Evolutionary conservation across 2,113 vertebrate species (phyloP).

Genomic region (Setophaga petechia): DNA sequence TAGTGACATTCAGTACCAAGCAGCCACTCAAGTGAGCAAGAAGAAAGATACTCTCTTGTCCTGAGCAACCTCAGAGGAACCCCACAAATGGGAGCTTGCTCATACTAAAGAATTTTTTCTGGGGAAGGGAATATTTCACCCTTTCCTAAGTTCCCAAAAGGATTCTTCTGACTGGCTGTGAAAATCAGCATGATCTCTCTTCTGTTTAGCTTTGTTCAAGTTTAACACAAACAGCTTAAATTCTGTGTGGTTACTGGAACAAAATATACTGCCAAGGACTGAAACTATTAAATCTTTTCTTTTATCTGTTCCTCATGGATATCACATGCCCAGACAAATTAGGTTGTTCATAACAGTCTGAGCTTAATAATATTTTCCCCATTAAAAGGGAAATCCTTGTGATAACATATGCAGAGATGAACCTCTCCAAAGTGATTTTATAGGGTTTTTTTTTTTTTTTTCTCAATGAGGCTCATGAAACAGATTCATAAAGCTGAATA

Average conservation of each 20-base stretch:
- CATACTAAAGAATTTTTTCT: not conserved
- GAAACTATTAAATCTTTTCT: constrained; percentile 49
- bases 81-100: not conserved
- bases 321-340: constrained; percentile 63
- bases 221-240: constrained; percentile 56
- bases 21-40: not conserved
- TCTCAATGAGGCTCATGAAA: not conserved
- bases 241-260: constrained; percentile 55
- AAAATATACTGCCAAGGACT: constrained; percentile 39
- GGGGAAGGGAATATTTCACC: not conserved
- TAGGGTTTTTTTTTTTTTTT: not conserved
- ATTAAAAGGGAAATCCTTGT: constrained; percentile 1
- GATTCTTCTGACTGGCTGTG: constrained; percentile 2
- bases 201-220: constrained; percentile 40
- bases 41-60: not conserved
- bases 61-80: not conserved
- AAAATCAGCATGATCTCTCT: constrained; percentile 36
- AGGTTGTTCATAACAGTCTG: not conserved
- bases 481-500: not conserved
- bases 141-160: not conserved
- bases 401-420: not conserved
- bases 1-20: not conserved
- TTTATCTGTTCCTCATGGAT: constrained; percentile 65
- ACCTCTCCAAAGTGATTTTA: not conserved
- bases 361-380: constrained; percentile 25